Evolutionary conservation across 1,140 invertebrate species (phyloP).

Genomic region (Ceratosolen fusciceps): DNA sequence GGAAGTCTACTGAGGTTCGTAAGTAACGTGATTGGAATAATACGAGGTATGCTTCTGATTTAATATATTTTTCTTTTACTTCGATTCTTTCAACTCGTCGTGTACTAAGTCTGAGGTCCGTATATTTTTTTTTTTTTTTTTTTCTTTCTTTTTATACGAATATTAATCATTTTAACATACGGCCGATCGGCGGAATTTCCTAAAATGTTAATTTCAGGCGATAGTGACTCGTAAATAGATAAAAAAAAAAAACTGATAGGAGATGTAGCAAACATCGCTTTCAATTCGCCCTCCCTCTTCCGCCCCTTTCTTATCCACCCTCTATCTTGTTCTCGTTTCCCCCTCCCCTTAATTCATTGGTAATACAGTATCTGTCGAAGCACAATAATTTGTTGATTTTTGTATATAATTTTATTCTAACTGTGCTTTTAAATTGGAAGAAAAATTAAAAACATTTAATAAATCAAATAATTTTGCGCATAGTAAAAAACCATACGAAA

Average conservation of each 20-base stretch:
- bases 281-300: not conserved
- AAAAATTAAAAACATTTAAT: not conserved
- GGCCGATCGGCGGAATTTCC: too few relatives aligned
- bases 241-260: too few relatives aligned
- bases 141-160: not conserved
- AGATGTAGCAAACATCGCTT: not conserved
- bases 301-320: too few relatives aligned
- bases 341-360: too few relatives aligned
- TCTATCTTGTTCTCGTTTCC: too few relatives aligned
- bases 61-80: conserved; percentile 2
- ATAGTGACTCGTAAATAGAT: too few relatives aligned
- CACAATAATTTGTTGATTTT: not conserved
- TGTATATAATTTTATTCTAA: not conserved
- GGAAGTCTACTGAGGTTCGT: not conserved
- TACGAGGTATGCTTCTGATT: conserved; percentile 6
- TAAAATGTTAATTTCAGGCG: too few relatives aligned
- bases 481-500: too few relatives aligned
- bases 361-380: not conserved
- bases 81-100: not conserved
- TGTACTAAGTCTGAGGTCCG: too few relatives aligned
- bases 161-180: too few relatives aligned
- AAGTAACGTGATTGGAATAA: not conserved
- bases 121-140: too few relatives aligned
- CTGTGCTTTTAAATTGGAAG: not conserved
- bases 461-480: not conserved